Evolutionary conservation across 1,140 invertebrate genomes (phyloP), one percentile per base, ranked within the genome.

Genomic region (Babylonia areolata): DNA sequence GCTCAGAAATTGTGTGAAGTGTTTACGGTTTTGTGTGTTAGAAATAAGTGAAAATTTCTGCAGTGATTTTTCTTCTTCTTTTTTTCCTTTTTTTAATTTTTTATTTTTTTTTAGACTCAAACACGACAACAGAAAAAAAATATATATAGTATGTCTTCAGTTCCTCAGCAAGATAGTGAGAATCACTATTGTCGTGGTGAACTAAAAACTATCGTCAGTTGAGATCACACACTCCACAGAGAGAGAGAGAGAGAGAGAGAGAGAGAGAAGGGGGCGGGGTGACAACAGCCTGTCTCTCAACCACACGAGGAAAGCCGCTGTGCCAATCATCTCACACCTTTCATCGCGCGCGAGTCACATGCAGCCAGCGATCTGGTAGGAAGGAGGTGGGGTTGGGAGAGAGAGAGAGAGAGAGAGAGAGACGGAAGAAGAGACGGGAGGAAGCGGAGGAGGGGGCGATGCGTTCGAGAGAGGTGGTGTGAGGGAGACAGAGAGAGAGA

Each of bases 301-400:
- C 78, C 28, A 23, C 11, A 12, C 33, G n/a, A 9, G 20, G 78
- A 51, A n/a, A 3, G 20, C n/a, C n/a, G n/a, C n/a, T n/a, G 39
- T 1, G 54, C 78, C 78, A 80, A 80, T 80, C 78, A 80, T 23
- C 78, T 17, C 40, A 1, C 42, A 39, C n/a, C 78, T 80, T 51
- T 54, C 78, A 80, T 54, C 78, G n/a, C 78, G 31, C 78, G 31
- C 78, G 40, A 54, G 78, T 54, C 78, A 80, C 40, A 15, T 37
- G 75, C 37, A 23, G 35, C 12, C 31, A 33, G n/a, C 35, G 0
- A 1, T 69, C n/a, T 31, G 31, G 23, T 6, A 51, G 46, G 5
- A 40, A 40, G 75, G 37, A 23, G 75, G 37, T 77, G 35, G 75
- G 37, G 39, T 40, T 37, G 37, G 23, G 75, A 77, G 20, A 5